A percentile compares a stretch with the other conserved stretches of the same genome.
Evolutionary conservation across 2,797 vertebrate species (phyloP).

Genomic region (Pipistrellus kuhlii): DNA sequence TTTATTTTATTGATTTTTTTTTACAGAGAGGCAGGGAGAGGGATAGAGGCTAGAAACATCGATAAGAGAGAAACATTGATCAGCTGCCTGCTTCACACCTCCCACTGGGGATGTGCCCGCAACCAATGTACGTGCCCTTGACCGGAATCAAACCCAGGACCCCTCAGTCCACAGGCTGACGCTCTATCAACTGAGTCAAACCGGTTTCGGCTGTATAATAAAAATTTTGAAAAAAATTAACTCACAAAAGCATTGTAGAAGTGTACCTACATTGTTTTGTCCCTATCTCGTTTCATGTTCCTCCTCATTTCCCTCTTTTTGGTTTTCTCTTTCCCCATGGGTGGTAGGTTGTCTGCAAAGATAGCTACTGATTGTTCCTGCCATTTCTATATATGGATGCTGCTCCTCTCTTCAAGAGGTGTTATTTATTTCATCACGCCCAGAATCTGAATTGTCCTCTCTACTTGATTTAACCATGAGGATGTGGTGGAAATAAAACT

Average conservation of each 20-base stretch:
- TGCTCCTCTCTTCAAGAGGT: not conserved
- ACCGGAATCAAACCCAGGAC: too few relatives aligned
- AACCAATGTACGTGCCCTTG: too few relatives aligned
- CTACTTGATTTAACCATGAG: slow-evolving; percentile 34
- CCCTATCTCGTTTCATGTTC: not conserved
- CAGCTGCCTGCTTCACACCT: too few relatives aligned
- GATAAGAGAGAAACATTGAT: too few relatives aligned
- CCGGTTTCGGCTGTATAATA: too few relatives aligned
- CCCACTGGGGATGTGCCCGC: too few relatives aligned
- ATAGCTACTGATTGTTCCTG: not conserved
- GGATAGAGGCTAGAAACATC: too few relatives aligned
- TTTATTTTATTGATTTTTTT: too few relatives aligned
- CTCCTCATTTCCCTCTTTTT: not conserved
- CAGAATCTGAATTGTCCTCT: not conserved
- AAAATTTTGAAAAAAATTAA: not conserved
- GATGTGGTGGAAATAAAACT: not conserved
- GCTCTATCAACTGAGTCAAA: too few relatives aligned
- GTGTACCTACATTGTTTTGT: not conserved
- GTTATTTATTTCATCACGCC: not conserved
- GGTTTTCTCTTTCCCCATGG: not conserved
- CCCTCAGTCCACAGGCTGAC: too few relatives aligned
- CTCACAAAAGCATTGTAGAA: not conserved
- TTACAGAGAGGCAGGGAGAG: too few relatives aligned
- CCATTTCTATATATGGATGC: not conserved
- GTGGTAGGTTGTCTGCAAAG: not conserved